phyloP scores from a whole-genome alignment of 2,113 vertebrate genomes.

The Cavia porcellus region DNA sequence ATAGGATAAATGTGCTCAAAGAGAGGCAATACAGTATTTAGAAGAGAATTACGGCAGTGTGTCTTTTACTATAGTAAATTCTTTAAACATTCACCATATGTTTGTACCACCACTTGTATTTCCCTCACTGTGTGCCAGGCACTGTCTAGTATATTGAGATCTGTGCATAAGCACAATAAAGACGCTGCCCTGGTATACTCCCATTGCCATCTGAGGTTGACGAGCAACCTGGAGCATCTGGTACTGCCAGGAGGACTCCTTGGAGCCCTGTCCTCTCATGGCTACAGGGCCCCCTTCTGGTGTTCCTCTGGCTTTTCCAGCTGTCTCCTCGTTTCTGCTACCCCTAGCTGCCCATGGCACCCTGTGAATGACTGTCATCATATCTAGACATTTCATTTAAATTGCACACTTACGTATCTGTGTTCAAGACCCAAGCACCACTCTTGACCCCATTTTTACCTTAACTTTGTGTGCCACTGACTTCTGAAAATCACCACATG shows the following conservation, averaged over 20 bases:
- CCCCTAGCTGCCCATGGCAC: neutral
- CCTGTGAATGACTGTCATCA: neutral
- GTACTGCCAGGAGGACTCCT: neutral
- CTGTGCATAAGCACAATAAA: neutral
- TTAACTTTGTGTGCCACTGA: neutral
- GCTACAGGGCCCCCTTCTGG: neutral
- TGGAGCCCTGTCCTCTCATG: neutral
- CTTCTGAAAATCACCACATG: accelerated
- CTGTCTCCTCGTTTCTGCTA: neutral
- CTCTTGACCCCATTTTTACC: neutral
- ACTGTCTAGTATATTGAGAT: neutral
- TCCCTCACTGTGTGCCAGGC: neutral
- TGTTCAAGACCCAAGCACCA: neutral
- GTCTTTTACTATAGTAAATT: neutral
- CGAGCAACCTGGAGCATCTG: neutral
- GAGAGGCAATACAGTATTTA: neutral
- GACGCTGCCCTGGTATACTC: neutral
- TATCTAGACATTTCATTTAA: neutral
- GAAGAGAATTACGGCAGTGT: neutral
- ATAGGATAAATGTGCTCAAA: neutral
- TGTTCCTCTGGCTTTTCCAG: neutral
- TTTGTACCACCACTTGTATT: neutral
- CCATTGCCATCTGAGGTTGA: neutral
- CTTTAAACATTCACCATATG: neutral
- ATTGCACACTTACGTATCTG: neutral